Conservation (phyloP, 2,888 invertebrate species). For the Harmothoe impar region DNA sequence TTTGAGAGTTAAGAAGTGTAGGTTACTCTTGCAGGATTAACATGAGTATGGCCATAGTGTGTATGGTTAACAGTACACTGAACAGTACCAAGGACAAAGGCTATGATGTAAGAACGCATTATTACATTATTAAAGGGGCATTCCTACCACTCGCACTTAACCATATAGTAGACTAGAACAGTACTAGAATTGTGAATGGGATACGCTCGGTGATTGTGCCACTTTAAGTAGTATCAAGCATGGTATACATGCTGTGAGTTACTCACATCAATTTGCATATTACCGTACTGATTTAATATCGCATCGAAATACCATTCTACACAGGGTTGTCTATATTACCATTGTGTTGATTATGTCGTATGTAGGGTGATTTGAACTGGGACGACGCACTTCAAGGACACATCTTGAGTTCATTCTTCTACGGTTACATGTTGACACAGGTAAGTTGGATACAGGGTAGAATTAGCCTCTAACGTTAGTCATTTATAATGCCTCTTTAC, state of each 20-base stretch:
- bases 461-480: background rate
- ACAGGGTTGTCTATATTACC: background rate
- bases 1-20: no score
- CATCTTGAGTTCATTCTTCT: background rate
- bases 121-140: no score
- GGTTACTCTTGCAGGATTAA: background rate
- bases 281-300: background rate
- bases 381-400: background rate
- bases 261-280: background rate
- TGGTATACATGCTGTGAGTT: background rate
- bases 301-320: background rate
- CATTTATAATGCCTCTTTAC: background rate
- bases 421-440: background rate
- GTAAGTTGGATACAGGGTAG: background rate
- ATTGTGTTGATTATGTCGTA: background rate
- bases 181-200: no score
- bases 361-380: background rate
- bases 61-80: background rate
- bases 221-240: background rate
- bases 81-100: background rate
- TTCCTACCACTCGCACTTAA: no score
- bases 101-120: background rate
- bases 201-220: background rate
- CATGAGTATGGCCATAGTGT: constrained; percentile 29
- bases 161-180: no score